phyloP scores from a whole-genome alignment of 2,113 vertebrate species.

The Brachyhypopomus gauderio region DNA sequence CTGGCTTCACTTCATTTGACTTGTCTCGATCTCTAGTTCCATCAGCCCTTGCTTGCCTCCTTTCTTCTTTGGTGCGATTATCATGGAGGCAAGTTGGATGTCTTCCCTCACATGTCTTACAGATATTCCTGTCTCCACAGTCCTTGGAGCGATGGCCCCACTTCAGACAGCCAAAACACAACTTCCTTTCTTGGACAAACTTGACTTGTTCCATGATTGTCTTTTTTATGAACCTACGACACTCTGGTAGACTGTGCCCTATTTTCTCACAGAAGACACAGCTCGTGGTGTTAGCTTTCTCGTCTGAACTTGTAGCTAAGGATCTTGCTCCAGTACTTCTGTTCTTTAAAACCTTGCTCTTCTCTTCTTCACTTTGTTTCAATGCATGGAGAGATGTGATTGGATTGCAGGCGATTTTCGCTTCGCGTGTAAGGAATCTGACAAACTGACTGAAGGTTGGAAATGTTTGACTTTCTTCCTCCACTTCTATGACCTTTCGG shows the following conservation, averaged over 20 bases:
- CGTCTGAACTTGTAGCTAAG: not conserved
- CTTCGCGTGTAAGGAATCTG: not conserved
- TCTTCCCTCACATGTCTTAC: not conserved
- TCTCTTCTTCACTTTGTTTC: not conserved
- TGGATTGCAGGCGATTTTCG: not conserved
- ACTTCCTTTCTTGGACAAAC: constrained; percentile 6
- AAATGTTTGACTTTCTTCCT: no score
- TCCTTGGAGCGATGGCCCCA: constrained; percentile 20
- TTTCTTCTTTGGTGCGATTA: no score
- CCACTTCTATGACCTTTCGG: constrained; percentile 24
- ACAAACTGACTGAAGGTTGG: constrained; percentile 48
- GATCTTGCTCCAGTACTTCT: not conserved
- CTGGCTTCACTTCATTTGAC: no score
- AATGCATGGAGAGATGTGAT: not conserved
- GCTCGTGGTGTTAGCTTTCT: not conserved
- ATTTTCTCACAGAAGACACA: no score
- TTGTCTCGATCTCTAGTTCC: not conserved
- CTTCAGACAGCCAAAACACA: constrained; percentile 38
- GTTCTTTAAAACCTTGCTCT: not conserved
- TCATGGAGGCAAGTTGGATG: not conserved
- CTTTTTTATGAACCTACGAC: not conserved
- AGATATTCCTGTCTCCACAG: constrained; percentile 15
- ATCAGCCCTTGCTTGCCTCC: no score
- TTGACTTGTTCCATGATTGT: constrained; percentile 9
- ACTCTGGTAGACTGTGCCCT: not conserved